Evolutionary conservation across 2,797 vertebrate genomes (phyloP), one percentile per base, ranked within the genome.

Genomic region (Luscinia megarhynchos): DNA sequence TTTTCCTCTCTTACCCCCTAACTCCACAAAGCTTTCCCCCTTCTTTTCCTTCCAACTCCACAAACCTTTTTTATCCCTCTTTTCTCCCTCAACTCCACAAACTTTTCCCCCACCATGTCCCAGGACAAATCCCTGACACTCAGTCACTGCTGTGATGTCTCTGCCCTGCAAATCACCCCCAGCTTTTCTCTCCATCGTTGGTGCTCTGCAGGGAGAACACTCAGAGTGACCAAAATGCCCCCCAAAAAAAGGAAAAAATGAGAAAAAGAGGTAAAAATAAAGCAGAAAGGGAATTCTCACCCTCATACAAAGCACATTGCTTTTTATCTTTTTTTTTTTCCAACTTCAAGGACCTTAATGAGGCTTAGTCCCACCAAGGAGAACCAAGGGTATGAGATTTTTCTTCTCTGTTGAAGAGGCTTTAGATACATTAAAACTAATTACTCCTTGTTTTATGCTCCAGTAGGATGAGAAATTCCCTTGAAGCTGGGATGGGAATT

Each of bases 401-500:
- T 83, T 66, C 92, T 82, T 58, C 75, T 57, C 89, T 32, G 5
- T 36, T 81, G 87, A 94, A 73, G 91, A 92, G 62, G 54, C 54
- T 75, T 54, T 30, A 76, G 84, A 73, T 75, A 45, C 84, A 84
- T 93, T 95, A 89, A 90, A 93, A 87, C 59, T 76, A 92, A 96
- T 94, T 94, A 89, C 70, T 91, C 17, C 82, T 75, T 21, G 63
- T 88, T 96, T 95, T 79, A 84, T 76, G 96, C 94, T 96, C 92
- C 89, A 92, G 46, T 86, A 91, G 84, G 73, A 94, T 68, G 75
- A 90, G 86, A 94, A 95, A 89, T 92, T 92, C 84, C 8, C 9
- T 50, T 61, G 63, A 50, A 89, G 82, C 14, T 18, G 21, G 68
- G 64, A 19, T 30, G 51, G 81, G 89, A 89, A 80, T 92, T 50